Evolutionary conservation across 2,797 vertebrate species (phyloP).

Genomic region (Anguilla pacifica): DNA sequence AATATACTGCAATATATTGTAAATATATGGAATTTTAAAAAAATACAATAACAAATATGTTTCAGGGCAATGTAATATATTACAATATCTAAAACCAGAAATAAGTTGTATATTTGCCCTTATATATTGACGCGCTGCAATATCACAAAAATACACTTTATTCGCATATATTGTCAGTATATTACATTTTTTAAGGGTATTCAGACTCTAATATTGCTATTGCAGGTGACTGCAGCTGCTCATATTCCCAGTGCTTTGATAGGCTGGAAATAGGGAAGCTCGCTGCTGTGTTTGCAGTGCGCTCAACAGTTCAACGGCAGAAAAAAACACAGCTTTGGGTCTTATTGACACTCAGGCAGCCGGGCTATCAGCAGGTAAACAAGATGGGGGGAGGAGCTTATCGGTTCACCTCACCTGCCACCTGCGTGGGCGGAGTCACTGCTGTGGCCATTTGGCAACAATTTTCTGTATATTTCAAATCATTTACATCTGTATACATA

Average conservation of each 20-base stretch:
- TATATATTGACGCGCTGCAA: neutral
- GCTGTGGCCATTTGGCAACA: neutral
- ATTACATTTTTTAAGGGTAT: neutral
- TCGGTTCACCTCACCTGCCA: conserved; percentile 22
- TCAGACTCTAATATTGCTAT: neutral
- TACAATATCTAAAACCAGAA: neutral
- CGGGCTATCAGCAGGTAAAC: conserved; percentile 39
- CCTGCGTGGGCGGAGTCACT: neutral
- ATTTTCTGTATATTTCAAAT: neutral
- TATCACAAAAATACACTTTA: neutral
- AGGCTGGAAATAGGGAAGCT: conserved; percentile 50
- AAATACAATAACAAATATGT: too few relatives aligned
- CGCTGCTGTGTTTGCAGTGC: conserved; percentile 54
- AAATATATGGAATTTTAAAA: too few relatives aligned
- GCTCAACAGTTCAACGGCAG: conserved; percentile 42
- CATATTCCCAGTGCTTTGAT: neutral
- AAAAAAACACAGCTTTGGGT: conserved; percentile 35
- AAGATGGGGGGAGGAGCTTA: conserved; percentile 13
- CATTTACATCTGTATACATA: neutral
- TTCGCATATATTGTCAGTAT: neutral
- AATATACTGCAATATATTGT: neutral
- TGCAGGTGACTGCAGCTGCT: neutral
- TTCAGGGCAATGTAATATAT: neutral
- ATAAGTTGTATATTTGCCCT: neutral
- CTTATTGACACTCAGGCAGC: conserved; percentile 52